These are phyloP conservation scores for Poecilia picta DNA, from an alignment of 2,797 vertebrate genomes.

Conservation along the genomic window DNA sequence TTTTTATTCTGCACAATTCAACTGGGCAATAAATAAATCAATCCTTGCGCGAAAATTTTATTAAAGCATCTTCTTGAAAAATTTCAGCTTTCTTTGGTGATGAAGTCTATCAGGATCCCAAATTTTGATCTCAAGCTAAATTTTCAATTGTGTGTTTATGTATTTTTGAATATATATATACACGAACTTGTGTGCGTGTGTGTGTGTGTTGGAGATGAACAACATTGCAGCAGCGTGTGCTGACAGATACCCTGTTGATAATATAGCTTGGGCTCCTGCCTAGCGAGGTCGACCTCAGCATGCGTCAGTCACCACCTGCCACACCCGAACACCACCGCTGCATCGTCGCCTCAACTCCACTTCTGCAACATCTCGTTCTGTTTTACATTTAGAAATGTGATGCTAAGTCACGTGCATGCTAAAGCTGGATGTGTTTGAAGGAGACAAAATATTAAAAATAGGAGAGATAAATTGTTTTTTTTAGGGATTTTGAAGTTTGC, in stretches of 20 bases:
- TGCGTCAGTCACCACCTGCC: constrained; percentile 74
- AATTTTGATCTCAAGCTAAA: neutral
- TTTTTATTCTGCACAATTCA: neutral
- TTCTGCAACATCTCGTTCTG: constrained; percentile 20
- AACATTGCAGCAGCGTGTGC: constrained; percentile 56
- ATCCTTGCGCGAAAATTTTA: no score
- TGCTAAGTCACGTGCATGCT: constrained; percentile 42
- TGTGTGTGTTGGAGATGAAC: constrained; percentile 44
- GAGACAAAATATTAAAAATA: constrained; percentile 7
- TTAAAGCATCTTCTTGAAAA: neutral
- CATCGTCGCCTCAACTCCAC: constrained; percentile 28
- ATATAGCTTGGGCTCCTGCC: constrained; percentile 73
- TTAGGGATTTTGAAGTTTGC: neutral
- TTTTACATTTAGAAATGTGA: constrained; percentile 25
- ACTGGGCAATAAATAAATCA: neutral
- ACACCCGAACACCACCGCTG: constrained; percentile 33
- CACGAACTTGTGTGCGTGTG: constrained; percentile 18
- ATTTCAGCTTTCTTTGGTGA: neutral
- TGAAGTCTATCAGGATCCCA: neutral
- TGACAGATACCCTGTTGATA: constrained; percentile 69
- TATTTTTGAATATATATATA: constrained; percentile 37
- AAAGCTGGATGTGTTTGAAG: constrained; percentile 5
- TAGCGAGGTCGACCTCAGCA: constrained; percentile 76
- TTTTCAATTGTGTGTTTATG: neutral
- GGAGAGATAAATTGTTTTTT: neutral